Base-by-base conservation (phyloP, 2,113 vertebrate genomes). In the Anarrhichthys ocellatus region DNA sequence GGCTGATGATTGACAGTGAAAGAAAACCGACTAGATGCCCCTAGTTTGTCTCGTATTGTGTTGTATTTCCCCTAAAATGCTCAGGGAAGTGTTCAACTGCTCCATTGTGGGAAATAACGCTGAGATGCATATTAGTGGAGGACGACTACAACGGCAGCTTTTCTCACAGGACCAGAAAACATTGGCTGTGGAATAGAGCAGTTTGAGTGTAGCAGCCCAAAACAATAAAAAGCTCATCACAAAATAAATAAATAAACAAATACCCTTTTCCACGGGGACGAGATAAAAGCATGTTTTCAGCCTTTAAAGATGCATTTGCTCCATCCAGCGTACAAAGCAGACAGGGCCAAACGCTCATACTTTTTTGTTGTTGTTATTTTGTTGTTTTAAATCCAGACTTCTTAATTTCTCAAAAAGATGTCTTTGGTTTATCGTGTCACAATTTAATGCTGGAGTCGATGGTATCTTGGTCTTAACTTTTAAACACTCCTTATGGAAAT, bases 161-260 rank as follows among this genome's bases (percentile, higher is more conserved):
- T 50, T 73, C 38, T 46, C 56, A 68, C 22, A 32, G n/a, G 32
- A 68, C 38, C 18, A 8, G 42, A 6, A 32, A 22, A 32, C 6
- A 61, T 14, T 14, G 27, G 46, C 36, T 32, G 4, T 18, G 11
- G 20, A 78, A n/a, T 0, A 15, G 20, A 34, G 20, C 44, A 17
- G 9, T 74, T 75, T 11, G 58, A 74, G 44, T 32, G 18, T 15
- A 22, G 27, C 15, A 67, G 54, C 75, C 36, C 29, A 52, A 84
- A 78, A 66, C 56, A 70, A 72, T 27, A 58, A 76, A 69, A 56
- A 83, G 34, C n/a, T 83, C 36, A 80, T 73, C 73, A 81, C n/a
- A 8, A 79, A 79, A 61, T 34, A 22, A 73, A 54, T 8, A 46
- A 72, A 42, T 22, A 73, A 63, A 79, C 36, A 67, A 69, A 72